Percentiles rank a stretch among this genome's conserved stretches.
These are phyloP conservation scores for Ligdia adustata DNA, from an alignment of 2,888 invertebrate genomes.

Conservation along the genomic window DNA sequence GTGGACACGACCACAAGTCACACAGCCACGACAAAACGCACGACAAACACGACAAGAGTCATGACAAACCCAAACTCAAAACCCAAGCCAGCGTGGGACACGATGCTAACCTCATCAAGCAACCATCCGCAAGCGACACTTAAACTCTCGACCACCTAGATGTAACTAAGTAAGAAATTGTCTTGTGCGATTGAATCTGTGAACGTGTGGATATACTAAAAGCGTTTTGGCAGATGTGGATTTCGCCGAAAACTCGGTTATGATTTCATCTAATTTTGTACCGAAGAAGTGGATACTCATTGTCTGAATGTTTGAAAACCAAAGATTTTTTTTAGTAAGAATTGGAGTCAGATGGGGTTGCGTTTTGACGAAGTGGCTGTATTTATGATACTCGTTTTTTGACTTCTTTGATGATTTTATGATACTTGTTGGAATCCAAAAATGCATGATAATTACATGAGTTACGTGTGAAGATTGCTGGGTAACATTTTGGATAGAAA, in stretches of 20 bases:
- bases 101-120: slow-evolving; percentile 85
- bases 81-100: slow-evolving; percentile 77
- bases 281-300: not conserved
- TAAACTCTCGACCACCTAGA: slow-evolving; percentile 56
- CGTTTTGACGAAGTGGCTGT: no score
- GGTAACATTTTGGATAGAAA: no score
- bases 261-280: slow-evolving; percentile 2
- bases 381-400: no score
- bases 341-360: no score
- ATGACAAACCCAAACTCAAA: slow-evolving; percentile 59
- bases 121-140: slow-evolving; percentile 75
- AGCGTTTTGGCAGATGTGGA: slow-evolving; percentile 12
- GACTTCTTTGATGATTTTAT: no score
- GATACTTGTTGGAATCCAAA: no score
- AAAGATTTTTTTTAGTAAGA: no score
- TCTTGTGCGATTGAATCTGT: slow-evolving; percentile 18
- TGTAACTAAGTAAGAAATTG: slow-evolving; percentile 18
- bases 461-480: no score
- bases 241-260: not conserved
- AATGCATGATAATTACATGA: no score
- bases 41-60: slow-evolving; percentile 28
- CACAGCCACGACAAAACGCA: slow-evolving; percentile 34
- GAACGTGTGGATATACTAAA: not conserved
- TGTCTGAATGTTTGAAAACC: not conserved
- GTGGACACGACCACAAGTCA: slow-evolving; percentile 46